Conservation (phyloP, 2,888 invertebrate genomes). For the Laspeyria flexula region DNA sequence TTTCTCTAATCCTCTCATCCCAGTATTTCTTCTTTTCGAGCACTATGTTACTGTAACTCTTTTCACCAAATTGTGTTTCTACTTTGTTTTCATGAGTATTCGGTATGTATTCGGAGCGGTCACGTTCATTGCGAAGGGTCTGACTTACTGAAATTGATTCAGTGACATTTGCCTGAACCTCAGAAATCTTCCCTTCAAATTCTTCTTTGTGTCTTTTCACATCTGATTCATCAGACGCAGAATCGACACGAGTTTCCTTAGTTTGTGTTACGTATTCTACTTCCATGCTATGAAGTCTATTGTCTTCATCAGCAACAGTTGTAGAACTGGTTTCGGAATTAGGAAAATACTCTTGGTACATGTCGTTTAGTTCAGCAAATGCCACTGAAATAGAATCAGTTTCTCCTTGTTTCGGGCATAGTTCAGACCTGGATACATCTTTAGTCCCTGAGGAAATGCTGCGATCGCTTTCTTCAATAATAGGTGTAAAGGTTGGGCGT, state of each 20-base stretch:
- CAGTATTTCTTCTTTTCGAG: conserved; percentile 81
- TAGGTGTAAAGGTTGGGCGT: conserved; percentile 72
- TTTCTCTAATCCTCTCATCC: conserved; percentile 79
- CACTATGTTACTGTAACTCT: conserved; percentile 67
- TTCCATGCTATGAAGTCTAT: conserved; percentile 44
- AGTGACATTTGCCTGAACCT: conserved; percentile 83
- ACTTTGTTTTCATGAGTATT: conserved; percentile 41
- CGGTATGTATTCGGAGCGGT: conserved; percentile 35
- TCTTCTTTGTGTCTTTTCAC: conserved; percentile 77
- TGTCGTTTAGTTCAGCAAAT: conserved; percentile 79
- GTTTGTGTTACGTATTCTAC: conserved; percentile 51
- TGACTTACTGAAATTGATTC: conserved; percentile 84
- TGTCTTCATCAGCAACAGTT: conserved; percentile 47
- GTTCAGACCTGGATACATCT: conserved; percentile 48
- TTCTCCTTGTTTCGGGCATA: conserved; percentile 48
- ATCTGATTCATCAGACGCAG: conserved; percentile 83
- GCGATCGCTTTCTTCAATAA: conserved; percentile 77
- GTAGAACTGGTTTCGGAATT: conserved; percentile 60
- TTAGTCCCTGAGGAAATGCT: conserved; percentile 64
- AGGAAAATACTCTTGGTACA: conserved; percentile 71
- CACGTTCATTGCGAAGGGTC: conserved; percentile 63
- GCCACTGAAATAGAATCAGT: conserved; percentile 74
- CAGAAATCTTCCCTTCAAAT: conserved; percentile 82
- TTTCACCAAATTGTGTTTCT: conserved; percentile 65
- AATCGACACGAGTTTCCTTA: conserved; percentile 72